Percentiles rank a stretch among this genome's conserved stretches.
phyloP scores from a whole-genome alignment of 2,797 vertebrate species.

The Pelobates cultripes region DNA sequence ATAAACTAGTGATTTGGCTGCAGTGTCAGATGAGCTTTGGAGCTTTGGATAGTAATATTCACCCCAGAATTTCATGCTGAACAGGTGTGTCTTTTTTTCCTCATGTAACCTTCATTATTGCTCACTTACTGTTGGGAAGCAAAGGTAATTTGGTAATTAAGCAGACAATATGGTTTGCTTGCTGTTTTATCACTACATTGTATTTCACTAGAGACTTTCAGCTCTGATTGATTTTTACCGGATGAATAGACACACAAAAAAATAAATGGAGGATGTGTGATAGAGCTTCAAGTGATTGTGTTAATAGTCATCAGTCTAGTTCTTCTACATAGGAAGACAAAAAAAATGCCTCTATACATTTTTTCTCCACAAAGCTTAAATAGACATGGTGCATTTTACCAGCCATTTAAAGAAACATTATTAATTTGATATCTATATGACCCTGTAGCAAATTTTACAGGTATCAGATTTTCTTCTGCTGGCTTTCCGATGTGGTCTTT shows the following conservation, averaged over 20 bases:
- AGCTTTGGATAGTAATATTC: not conserved
- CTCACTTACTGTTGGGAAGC: constrained; percentile 21
- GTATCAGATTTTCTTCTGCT: too few species aligned
- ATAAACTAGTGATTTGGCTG: not conserved
- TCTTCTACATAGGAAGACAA: not conserved
- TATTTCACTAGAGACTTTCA: constrained; percentile 29
- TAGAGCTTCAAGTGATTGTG: not conserved
- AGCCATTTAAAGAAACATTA: too few species aligned
- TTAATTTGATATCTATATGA: too few species aligned
- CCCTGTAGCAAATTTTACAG: too few species aligned
- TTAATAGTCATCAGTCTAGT: not conserved
- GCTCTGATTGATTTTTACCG: constrained; percentile 8
- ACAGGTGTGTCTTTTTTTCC: constrained; percentile 27
- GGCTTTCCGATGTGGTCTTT: too few species aligned
- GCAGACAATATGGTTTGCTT: constrained; percentile 46
- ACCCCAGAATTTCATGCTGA: not conserved
- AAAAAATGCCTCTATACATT: too few species aligned
- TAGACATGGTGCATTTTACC: too few species aligned
- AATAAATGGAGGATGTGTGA: not conserved
- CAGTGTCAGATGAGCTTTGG: not conserved
- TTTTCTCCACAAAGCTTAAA: too few species aligned
- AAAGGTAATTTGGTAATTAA: constrained; percentile 41
- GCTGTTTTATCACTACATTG: constrained; percentile 20
- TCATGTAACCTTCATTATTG: constrained; percentile 32
- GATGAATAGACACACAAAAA: constrained; percentile 2